Evolutionary conservation across 1,140 invertebrate species (phyloP).

Genomic region (Drosophila mayri): DNA sequence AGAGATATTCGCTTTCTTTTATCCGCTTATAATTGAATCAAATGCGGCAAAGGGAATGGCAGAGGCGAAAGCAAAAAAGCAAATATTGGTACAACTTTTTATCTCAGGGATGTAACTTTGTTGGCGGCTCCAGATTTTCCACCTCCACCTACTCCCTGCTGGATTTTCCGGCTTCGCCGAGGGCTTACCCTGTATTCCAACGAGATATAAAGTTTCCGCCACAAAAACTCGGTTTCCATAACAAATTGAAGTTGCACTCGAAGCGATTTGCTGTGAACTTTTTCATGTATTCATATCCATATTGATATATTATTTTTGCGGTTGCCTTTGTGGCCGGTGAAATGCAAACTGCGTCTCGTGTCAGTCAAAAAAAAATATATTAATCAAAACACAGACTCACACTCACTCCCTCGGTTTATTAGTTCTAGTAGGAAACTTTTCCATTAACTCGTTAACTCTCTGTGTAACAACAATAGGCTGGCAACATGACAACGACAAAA

Average conservation of each 20-base stretch:
- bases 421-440: constrained; percentile 69
- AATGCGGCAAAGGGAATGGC: constrained; percentile 52
- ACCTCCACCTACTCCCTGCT: neutral
- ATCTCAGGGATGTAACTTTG: constrained; percentile 66
- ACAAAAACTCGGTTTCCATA: constrained; percentile 31
- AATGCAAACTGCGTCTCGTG: constrained; percentile 52
- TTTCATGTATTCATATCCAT: constrained; percentile 13
- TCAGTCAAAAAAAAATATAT: constrained; percentile 45
- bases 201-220: constrained; percentile 35
- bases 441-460: constrained; percentile 77
- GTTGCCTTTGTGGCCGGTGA: constrained; percentile 9
- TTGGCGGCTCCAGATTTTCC: constrained; percentile 22
- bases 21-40: constrained; percentile 79
- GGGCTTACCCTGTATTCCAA: constrained; percentile 11
- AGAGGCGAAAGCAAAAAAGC: constrained; percentile 51
- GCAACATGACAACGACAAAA: constrained; percentile 37
- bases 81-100: constrained; percentile 75
- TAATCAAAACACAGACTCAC: constrained; percentile 4
- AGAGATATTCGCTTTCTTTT: constrained; percentile 40
- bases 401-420: constrained; percentile 26
- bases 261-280: constrained; percentile 35
- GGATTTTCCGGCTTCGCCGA: constrained; percentile 20
- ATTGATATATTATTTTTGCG: constrained; percentile 38
- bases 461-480: constrained; percentile 63
- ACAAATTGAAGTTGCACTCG: constrained; percentile 36